Evolutionary conservation across 2,113 vertebrate species (phyloP), one percentile per base, ranked within the genome.

Genomic region (Notechis scutatus): DNA sequence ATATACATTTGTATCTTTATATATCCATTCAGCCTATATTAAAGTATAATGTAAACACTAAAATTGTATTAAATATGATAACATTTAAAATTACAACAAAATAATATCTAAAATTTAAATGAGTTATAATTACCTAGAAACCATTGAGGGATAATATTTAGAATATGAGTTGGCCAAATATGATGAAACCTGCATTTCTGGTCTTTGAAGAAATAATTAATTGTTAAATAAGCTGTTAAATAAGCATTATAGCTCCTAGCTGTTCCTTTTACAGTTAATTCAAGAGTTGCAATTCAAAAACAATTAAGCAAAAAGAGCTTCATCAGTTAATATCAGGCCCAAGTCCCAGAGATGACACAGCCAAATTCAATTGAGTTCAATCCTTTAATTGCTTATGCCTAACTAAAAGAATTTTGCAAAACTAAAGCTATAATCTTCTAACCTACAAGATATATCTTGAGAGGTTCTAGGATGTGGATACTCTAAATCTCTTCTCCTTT

Each of bases 161-260:
- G 93, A 93, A 15, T 2, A 69, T 50, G 34, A 34, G 24, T 50
- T 74, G 86, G 29, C 90, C 69, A 64, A 87, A 91, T 42, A 12
- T 69, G 29, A n/a, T 93, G 56, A 90, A 85, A 93, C 81, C 92
- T 88, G 81, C 94, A 14, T 93, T 91, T 94, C 42, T 61, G 21
- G 2, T 56, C 2, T 81, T 74, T 88, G 57, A 59, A 92, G 74
- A 91, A 95, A 26, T 55, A 55, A 87, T 91, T 91, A 88, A 56
- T 3, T 18, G 2, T 85, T 92, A 93, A 74, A 81, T 87, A 81
- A 56, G 11, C 64, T 92, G 10, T 61, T 5, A 8, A 61, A 86
- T 42, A 74, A 90, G 8, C 85, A 50, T 74, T 90, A 89, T 61
- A 1, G 85, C 89, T 85, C 91, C 50, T 47, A 59, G 15, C 23